Evolutionary conservation across 2,113 vertebrate genomes (phyloP), one percentile per base, ranked within the genome.

Genomic region (Crotalus helleri): DNA sequence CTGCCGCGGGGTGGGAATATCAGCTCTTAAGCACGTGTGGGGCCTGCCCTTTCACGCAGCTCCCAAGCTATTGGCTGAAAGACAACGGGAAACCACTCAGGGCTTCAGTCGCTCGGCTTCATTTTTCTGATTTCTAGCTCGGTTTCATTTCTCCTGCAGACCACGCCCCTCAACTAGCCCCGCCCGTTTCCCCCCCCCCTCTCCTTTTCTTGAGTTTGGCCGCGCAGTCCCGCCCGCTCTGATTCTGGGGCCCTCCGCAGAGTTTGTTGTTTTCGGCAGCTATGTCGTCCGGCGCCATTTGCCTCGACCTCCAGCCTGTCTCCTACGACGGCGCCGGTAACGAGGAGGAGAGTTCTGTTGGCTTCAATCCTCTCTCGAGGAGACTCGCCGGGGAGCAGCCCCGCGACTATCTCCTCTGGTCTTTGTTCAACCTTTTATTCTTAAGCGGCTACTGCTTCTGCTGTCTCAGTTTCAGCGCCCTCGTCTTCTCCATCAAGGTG

Each of bases 401-500:
- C 17, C 10, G 2, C 9, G 93, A 93, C 87, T 87, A 17, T 51
- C 57, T 92, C 46, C 23, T 92, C 10, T 93, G 93, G 93, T 93
- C 93, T 0, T 3, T 93, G 10, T 86, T 92, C 74, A 93, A 89
- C 58, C 54, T 88, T 81, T 0, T 10, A 2, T 90, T 92, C 69
- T 10, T 85, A 23, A 92, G 92, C 33, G 2, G 0, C 55, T 64
- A 81, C 74, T 92, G 87, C 33, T 29, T 7, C 55, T 86, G 91
- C 74, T 92, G 87, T 49, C 57, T 93, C 17, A 88, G 93, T 33
- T 93, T 93, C 88, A 1, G 4, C 6, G 93, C 91, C 1, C 74
- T 93, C 6, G 49, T 49, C 91, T 92, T 69, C 91, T 92, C 93
- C 57, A 4, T 92, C 74, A 92, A 92, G 93, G 93, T 92, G 49